These are phyloP conservation scores for Acanthosepion pharaonis DNA, from an alignment of 2,888 invertebrate genomes.

Conservation along the genomic window DNA sequence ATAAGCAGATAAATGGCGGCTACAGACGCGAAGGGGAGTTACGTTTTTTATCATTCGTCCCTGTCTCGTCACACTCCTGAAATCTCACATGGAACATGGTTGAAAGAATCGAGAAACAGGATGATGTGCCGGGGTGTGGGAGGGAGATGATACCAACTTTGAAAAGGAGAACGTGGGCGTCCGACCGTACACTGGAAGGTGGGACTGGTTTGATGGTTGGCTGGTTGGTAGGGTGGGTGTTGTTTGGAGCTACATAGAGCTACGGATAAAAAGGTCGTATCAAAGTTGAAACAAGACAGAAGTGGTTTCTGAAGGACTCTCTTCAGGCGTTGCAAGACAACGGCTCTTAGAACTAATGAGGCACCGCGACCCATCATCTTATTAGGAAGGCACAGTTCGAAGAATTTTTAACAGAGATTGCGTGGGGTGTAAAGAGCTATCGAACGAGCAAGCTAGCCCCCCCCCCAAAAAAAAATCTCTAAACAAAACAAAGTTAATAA, in stretches of 20 bases:
- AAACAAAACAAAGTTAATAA: not conserved
- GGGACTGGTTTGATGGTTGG: not conserved
- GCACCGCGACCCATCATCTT: not conserved
- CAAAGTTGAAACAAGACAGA: not conserved
- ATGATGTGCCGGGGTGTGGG: not conserved
- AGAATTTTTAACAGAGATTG: not conserved
- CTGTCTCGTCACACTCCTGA: not conserved
- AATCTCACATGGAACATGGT: not conserved
- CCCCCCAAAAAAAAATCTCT: not conserved
- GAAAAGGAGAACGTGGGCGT: not conserved
- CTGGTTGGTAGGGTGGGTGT: not conserved
- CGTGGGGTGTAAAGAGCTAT: not conserved
- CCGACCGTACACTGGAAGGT: not conserved
- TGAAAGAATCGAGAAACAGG: not conserved
- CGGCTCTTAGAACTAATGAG: constrained; percentile 16
- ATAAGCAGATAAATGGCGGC: too few species aligned
- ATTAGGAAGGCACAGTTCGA: not conserved
- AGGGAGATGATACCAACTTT: not conserved
- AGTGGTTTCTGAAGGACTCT: constrained; percentile 25
- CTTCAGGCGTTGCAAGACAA: constrained; percentile 1
- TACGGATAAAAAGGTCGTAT: not conserved
- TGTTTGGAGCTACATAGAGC: not conserved
- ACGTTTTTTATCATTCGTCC: not conserved
- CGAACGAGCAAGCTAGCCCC: not conserved
- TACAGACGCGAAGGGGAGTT: too few species aligned